phyloP scores from a whole-genome alignment of 2,888 invertebrate species.

The Notodonta ziczac region DNA sequence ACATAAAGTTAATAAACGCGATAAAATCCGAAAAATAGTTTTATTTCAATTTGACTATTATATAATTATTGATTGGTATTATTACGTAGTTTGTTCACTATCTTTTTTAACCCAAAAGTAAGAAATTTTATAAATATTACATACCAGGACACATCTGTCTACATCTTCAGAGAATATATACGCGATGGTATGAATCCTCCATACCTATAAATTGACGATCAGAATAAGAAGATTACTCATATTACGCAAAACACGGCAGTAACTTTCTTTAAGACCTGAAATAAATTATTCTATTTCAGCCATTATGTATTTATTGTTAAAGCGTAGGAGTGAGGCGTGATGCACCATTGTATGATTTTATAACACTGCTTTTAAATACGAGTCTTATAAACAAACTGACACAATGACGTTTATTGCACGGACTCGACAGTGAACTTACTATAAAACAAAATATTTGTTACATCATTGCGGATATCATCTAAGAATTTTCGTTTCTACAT shows the following conservation, averaged over 20 bases:
- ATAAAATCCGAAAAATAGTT: too few species aligned
- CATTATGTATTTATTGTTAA: constrained; percentile 4
- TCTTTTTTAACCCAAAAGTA: too few species aligned
- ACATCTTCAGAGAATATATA: too few species aligned
- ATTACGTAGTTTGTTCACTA: too few species aligned
- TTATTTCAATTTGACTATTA: too few species aligned
- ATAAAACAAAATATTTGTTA: constrained; percentile 21
- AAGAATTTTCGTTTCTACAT: neutral
- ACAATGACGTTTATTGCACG: constrained; percentile 33
- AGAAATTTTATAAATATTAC: too few species aligned
- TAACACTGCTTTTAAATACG: constrained; percentile 28
- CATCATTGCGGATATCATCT: constrained; percentile 7
- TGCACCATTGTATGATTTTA: constrained; percentile 25
- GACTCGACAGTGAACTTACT: constrained; percentile 22
- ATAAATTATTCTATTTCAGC: constrained; percentile 3
- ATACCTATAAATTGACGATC: neutral
- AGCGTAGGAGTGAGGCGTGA: constrained; percentile 21
- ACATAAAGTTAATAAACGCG: too few species aligned
- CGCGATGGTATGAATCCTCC: too few species aligned
- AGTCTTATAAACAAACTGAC: constrained; percentile 28
- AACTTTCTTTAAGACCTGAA: neutral
- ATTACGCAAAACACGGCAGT: neutral
- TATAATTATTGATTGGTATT: too few species aligned
- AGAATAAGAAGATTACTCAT: neutral
- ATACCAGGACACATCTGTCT: too few species aligned